Conservation (phyloP, 2,888 invertebrate genomes). For the Standfussiana lucernea region DNA sequence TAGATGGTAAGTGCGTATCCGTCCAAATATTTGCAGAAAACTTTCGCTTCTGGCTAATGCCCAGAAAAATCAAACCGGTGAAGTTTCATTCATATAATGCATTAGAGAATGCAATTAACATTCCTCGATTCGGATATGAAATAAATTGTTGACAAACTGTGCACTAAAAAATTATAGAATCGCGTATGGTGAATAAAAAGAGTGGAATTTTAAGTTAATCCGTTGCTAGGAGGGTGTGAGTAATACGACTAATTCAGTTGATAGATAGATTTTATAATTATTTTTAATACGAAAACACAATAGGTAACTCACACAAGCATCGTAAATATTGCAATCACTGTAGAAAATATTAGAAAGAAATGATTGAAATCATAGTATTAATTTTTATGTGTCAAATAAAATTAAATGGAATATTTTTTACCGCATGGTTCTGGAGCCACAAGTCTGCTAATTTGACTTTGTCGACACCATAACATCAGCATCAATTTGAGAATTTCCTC, state of each 20-base stretch:
- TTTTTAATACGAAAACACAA: constrained; percentile 11
- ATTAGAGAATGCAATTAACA: constrained; percentile 63
- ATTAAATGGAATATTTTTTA: constrained; percentile 78
- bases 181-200: background rate
- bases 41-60: constrained; percentile 81
- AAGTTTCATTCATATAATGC: constrained; percentile 79
- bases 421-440: constrained; percentile 91
- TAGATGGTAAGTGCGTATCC: constrained; percentile 72
- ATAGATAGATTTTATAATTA: background rate
- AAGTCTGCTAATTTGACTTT: constrained; percentile 93
- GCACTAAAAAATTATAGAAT: background rate
- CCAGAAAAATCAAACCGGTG: constrained; percentile 76
- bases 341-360: background rate
- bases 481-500: constrained; percentile 95
- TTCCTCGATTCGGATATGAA: constrained; percentile 3
- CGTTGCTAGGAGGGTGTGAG: constrained; percentile 34
- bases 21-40: constrained; percentile 77
- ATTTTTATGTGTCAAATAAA: background rate
- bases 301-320: background rate
- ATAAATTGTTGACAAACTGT: background rate
- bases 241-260: constrained; percentile 33
- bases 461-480: constrained; percentile 95
- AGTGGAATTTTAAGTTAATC: constrained; percentile 35
- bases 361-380: background rate
- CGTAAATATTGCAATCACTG: no score